Percentiles rank a stretch among this genome's conserved stretches.
phyloP scores from a whole-genome alignment of 2,888 invertebrate species.

The Aelia acuminata region DNA sequence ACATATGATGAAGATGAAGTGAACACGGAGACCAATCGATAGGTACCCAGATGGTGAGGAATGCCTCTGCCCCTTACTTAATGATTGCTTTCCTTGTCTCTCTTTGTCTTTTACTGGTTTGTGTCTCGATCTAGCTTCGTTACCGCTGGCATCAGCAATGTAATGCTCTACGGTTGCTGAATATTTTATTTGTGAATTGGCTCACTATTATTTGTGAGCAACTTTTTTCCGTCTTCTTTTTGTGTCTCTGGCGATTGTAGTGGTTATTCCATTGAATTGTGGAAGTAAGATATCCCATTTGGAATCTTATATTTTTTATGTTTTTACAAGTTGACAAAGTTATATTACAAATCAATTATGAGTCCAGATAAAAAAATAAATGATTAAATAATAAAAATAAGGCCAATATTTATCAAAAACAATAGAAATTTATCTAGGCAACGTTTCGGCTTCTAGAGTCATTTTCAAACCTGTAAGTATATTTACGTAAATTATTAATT shows the following conservation, averaged over 20 bases:
- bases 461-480: no score
- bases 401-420: no score
- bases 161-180: background rate
- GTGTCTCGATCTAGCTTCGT: background rate
- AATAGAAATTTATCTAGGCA: no score
- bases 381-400: no score
- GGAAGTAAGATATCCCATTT: no score
- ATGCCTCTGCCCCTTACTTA: background rate
- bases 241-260: background rate
- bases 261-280: background rate
- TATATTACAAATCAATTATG: no score
- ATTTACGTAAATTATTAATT: no score
- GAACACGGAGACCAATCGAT: background rate
- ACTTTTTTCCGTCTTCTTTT: background rate
- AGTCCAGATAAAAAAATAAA: no score
- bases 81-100: background rate
- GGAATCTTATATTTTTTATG: no score
- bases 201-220: background rate
- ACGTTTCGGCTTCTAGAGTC: no score
- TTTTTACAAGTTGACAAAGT: no score
- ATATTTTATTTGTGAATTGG: conserved; percentile 16
- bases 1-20: no score
- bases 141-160: background rate
- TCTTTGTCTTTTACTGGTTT: background rate
- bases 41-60: background rate